phyloP scores from a whole-genome alignment of 2,888 invertebrate species.

The Diloba caeruleocephala region DNA sequence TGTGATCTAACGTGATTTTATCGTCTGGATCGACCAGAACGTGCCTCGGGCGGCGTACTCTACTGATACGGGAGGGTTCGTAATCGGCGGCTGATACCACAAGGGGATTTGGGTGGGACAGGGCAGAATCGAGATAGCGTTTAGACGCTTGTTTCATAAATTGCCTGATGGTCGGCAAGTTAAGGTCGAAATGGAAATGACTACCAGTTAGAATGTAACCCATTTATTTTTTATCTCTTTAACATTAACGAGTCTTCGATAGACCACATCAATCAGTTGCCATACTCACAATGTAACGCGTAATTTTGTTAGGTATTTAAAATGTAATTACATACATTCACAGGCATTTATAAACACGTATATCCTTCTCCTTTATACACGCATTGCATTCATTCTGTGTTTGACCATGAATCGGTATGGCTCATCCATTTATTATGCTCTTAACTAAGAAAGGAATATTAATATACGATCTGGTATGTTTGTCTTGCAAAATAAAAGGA shows the following conservation, averaged over 20 bases:
- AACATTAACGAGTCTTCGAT: neutral
- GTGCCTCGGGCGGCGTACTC: no score
- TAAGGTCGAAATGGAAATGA: no score
- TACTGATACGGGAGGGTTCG: no score
- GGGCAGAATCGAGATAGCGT: no score
- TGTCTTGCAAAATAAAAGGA: no score
- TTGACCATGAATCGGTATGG: constrained; percentile 28
- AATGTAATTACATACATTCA: constrained; percentile 5
- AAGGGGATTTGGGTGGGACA: no score
- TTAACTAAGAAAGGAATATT: constrained; percentile 6
- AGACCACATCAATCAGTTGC: neutral
- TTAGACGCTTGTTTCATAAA: no score
- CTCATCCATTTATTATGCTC: constrained; percentile 39
- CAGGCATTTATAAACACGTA: constrained; percentile 10
- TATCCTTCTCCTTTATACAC: constrained; percentile 17
- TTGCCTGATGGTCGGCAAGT: no score
- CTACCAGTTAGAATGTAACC: no score
- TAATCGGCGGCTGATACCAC: no score
- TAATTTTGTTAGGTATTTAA: neutral
- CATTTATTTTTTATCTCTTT: neutral
- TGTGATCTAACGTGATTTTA: no score
- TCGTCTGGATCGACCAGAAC: no score
- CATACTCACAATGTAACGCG: neutral
- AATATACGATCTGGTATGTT: constrained; percentile 7
- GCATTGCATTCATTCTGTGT: constrained; percentile 26